phyloP scores from a whole-genome alignment of 1,140 invertebrate species.

The Conus ventricosus region DNA sequence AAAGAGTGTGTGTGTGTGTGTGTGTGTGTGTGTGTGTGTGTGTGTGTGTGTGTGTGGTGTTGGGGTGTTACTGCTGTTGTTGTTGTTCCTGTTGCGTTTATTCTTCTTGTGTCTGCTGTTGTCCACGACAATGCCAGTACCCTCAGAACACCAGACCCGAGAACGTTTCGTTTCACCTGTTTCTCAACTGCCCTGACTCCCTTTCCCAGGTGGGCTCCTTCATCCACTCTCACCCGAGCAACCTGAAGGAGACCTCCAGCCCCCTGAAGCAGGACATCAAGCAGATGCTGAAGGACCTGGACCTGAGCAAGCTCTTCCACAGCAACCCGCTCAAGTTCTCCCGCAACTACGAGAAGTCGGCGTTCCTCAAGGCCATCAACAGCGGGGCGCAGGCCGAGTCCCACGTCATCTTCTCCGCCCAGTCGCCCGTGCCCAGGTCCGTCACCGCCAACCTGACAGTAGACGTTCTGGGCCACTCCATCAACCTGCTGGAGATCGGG shows the following conservation, averaged over 20 bases:
- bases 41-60: too few relatives aligned
- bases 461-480: constrained; percentile 88
- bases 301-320: constrained; percentile 84
- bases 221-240: constrained; percentile 93
- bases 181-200: too few relatives aligned
- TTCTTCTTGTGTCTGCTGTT: too few relatives aligned
- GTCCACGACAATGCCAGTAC: too few relatives aligned
- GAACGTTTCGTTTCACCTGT: too few relatives aligned
- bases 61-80: too few relatives aligned
- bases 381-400: constrained; percentile 63
- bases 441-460: constrained; percentile 87
- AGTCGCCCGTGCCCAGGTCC: constrained; percentile 90
- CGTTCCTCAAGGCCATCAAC: constrained; percentile 65
- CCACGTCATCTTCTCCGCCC: constrained; percentile 88
- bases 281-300: constrained; percentile 83
- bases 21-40: too few relatives aligned
- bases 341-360: constrained; percentile 83
- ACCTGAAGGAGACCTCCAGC: constrained; percentile 88
- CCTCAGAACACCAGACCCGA: too few relatives aligned
- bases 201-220: constrained; percentile 86
- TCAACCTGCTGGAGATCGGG: constrained; percentile 91
- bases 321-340: constrained; percentile 90
- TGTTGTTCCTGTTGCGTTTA: too few relatives aligned
- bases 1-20: too few relatives aligned
- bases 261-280: constrained; percentile 89